These are phyloP conservation scores for Megalonaias nervosa DNA, from an alignment of 1,140 invertebrate genomes.

Conservation along the genomic window DNA sequence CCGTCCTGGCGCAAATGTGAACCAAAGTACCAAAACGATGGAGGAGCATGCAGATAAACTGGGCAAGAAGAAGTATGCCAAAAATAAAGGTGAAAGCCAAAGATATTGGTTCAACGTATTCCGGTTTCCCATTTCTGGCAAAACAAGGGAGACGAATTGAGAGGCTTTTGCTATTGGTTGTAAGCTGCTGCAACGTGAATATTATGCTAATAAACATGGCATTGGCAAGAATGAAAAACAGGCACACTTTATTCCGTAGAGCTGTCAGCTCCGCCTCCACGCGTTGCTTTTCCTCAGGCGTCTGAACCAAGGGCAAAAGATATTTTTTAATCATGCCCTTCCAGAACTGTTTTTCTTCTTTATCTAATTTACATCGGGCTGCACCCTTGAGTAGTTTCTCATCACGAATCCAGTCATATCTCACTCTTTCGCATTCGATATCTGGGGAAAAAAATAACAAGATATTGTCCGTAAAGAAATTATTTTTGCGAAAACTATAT, in stretches of 20 bases:
- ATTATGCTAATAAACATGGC: conserved; percentile 65
- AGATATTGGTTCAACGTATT: conserved; percentile 68
- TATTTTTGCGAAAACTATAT: too few species aligned
- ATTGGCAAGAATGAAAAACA: conserved; percentile 67
- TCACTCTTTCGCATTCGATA: too few species aligned
- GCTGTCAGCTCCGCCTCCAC: conserved; percentile 87
- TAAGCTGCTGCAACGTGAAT: conserved; percentile 48
- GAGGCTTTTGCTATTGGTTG: conserved; percentile 33
- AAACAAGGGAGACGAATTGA: conserved; percentile 42
- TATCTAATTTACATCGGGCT: conserved; percentile 76
- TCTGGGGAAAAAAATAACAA: too few species aligned
- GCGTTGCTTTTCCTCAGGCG: conserved; percentile 55
- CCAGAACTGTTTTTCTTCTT: conserved; percentile 59
- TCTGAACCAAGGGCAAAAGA: conserved; percentile 59
- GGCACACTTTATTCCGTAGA: conserved; percentile 86
- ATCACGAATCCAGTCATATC: too few species aligned
- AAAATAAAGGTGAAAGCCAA: conserved; percentile 73
- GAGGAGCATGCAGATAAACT: conserved; percentile 73
- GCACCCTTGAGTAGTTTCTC: too few species aligned
- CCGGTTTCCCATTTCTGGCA: too few species aligned
- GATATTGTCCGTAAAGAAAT: too few species aligned
- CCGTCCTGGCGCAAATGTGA: conserved; percentile 62
- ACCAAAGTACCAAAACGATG: conserved; percentile 70
- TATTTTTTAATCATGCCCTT: conserved; percentile 60
- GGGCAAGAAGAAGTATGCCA: conserved; percentile 71